Evolutionary conservation across 2,888 invertebrate species (phyloP).

Genomic region (Tupiocoris notatus): DNA sequence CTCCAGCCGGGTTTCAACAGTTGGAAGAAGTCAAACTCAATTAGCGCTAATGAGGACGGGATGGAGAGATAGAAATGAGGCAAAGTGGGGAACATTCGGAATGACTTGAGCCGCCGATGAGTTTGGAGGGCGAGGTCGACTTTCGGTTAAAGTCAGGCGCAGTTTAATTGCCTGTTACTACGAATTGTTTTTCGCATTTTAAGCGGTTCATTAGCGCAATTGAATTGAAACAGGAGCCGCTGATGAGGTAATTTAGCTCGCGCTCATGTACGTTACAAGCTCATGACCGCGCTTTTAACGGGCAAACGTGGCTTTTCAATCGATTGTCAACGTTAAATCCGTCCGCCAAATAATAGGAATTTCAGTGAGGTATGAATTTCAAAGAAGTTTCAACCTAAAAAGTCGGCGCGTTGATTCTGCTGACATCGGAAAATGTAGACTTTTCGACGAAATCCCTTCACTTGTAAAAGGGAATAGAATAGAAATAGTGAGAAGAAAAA

Average conservation of each 20-base stretch:
- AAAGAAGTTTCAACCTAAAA: no score
- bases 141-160: neutral
- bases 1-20: neutral
- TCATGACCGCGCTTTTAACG: no score
- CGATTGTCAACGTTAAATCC: no score
- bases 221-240: neutral
- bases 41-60: neutral
- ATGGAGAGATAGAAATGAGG: neutral
- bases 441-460: no score
- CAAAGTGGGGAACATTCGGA: slow-evolving; percentile 8
- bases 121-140: neutral
- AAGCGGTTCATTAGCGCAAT: slow-evolving; percentile 14
- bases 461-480: no score
- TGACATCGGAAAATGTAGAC: no score
- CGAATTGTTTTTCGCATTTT: slow-evolving; percentile 9
- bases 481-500: no score
- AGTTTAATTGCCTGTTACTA: slow-evolving; percentile 2
- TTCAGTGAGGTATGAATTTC: no score
- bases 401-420: no score
- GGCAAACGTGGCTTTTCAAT: no score
- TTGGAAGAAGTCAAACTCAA: neutral
- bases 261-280: no score
- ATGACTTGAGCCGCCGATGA: slow-evolving; percentile 14
- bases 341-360: no score
- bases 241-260: neutral